Evolutionary conservation across 64 coral and sea anemone genomes (phyloP).

Genomic region (Astreopora myriophthalma): DNA sequence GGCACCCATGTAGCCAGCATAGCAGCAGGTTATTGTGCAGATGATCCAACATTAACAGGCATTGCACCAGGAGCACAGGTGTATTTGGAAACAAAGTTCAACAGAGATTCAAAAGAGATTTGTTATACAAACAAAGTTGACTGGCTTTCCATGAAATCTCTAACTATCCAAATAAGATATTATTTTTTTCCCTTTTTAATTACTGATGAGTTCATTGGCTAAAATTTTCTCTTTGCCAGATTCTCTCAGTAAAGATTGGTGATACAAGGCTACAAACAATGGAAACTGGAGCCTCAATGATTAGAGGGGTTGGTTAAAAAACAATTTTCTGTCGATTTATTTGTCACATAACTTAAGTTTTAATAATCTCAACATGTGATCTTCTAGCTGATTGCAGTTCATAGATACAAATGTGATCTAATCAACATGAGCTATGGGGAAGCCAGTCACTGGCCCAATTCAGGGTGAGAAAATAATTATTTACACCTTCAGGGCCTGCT

Average conservation of each 20-base stretch:
- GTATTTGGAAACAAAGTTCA: background rate
- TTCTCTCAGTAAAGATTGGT: constrained; percentile 93
- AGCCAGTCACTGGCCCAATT: constrained; percentile 94
- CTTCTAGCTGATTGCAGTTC: constrained; percentile 85
- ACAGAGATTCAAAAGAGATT: background rate
- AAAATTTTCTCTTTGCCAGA: constrained; percentile 36
- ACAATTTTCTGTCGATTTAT: background rate
- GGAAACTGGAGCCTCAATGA: constrained; percentile 93
- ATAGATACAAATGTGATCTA: constrained; percentile 88
- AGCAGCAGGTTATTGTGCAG: constrained; percentile 89
- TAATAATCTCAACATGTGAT: background rate
- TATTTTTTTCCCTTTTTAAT: too few relatives aligned
- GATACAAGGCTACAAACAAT: constrained; percentile 91
- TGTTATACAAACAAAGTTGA: background rate
- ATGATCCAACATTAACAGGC: constrained; percentile 88
- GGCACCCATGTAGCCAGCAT: constrained; percentile 98
- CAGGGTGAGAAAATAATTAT: constrained; percentile 66
- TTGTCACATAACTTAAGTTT: background rate
- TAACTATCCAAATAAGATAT: too few relatives aligned
- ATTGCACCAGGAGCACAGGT: constrained; percentile 99
- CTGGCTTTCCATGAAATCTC: background rate
- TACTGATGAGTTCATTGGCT: too few relatives aligned
- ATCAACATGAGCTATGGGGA: constrained; percentile 99
- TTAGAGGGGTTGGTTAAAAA: constrained; percentile 77
- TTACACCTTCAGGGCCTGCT: background rate